These are phyloP conservation scores for Saccostrea glomerata DNA, from an alignment of 1,140 invertebrate genomes.

Conservation along the genomic window DNA sequence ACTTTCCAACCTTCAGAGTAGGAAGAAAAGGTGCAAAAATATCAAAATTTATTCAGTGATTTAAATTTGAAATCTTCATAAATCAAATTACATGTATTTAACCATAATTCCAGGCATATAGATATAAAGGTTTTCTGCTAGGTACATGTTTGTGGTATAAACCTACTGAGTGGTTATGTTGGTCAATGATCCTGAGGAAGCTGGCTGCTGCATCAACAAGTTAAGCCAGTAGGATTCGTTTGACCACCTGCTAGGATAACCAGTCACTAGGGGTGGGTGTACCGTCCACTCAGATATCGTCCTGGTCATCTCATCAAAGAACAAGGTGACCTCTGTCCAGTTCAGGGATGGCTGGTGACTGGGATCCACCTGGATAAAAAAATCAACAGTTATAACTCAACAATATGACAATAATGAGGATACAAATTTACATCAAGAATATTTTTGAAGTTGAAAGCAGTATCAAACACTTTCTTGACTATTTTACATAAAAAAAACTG, in stretches of 20 bases:
- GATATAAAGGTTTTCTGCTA: not conserved
- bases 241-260: slow-evolving; percentile 49
- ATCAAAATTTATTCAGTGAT: not conserved
- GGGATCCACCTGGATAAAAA: not conserved
- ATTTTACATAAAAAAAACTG: no score
- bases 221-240: slow-evolving; percentile 61
- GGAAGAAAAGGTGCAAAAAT: not conserved
- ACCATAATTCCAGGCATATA: not conserved
- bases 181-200: not conserved
- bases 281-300: not conserved
- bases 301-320: not conserved
- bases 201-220: slow-evolving; percentile 50
- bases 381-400: not conserved
- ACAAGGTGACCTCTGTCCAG: slow-evolving; percentile 5
- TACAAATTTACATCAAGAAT: no score
- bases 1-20: slow-evolving; percentile 48
- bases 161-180: slow-evolving; percentile 53
- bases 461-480: no score
- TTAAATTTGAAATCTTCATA: no score
- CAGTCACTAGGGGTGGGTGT: slow-evolving; percentile 41
- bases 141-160: not conserved
- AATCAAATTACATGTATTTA: no score
- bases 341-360: not conserved
- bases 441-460: no score
- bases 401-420: no score